Evolutionary conservation across 2,888 invertebrate genomes (phyloP).

Genomic region (Pristionchus mayeri): DNA sequence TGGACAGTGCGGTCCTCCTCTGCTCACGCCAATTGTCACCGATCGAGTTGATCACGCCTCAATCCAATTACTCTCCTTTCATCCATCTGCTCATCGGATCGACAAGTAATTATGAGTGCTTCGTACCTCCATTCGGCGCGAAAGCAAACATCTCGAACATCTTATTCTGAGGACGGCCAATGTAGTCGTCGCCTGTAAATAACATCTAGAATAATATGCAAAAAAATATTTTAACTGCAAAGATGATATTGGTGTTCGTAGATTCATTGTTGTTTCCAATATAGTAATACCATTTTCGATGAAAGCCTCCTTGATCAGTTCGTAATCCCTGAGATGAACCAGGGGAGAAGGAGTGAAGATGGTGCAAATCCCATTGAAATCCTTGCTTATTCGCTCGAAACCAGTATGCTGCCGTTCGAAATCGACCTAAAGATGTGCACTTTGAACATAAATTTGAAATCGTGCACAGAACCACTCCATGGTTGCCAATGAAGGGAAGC

Average conservation of each 20-base stretch:
- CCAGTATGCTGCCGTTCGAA: neutral
- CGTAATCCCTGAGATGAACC: slow-evolving; percentile 1
- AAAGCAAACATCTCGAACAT: slow-evolving; percentile 1
- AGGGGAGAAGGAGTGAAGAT: slow-evolving; percentile 17
- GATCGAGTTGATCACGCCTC: slow-evolving; percentile 21
- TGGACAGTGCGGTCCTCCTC: neutral
- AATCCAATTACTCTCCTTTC: neutral
- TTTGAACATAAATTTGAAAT: neutral
- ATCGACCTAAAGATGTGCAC: neutral
- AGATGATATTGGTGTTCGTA: too few species aligned
- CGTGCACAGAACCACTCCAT: neutral
- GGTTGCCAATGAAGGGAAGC: slow-evolving; percentile 10
- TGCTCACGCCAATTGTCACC: slow-evolving; percentile 25
- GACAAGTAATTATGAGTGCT: too few species aligned
- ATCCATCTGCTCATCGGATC: too few species aligned
- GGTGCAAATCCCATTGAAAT: neutral
- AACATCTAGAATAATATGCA: too few species aligned
- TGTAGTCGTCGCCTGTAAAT: neutral
- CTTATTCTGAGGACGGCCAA: neutral
- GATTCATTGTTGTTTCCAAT: neutral
- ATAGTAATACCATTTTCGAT: neutral
- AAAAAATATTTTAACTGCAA: too few species aligned
- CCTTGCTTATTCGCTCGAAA: neutral
- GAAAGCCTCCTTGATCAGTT: slow-evolving; percentile 30
- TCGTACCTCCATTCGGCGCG: slow-evolving; percentile 15